Evolutionary conservation across 2,113 vertebrate species (phyloP).

Genomic region (Parus major): DNA sequence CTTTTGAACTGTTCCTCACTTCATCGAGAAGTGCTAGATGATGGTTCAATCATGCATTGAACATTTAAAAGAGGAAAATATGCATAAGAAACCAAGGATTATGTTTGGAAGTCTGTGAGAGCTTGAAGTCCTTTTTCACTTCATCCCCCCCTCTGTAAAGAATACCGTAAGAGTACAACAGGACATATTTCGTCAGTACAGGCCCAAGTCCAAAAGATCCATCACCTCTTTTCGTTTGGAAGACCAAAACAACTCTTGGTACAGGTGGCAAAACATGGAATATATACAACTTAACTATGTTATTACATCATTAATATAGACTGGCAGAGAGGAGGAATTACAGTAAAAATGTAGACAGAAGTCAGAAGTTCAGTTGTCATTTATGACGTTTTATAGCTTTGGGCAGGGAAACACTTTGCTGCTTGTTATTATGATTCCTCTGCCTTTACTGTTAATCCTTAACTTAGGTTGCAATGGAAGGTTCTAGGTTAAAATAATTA

Average conservation of each 20-base stretch:
- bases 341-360: neutral
- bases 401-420: neutral
- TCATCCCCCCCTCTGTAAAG: neutral
- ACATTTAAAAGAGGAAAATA: neutral
- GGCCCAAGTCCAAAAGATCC: neutral
- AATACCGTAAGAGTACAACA: neutral
- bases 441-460: neutral
- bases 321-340: neutral
- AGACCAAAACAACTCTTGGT: neutral
- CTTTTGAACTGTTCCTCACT: slow-evolving; percentile 4
- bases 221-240: neutral
- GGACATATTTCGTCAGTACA: neutral
- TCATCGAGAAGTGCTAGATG: neutral
- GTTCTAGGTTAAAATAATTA: neutral
- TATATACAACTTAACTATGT: neutral
- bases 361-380: neutral
- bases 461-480: neutral
- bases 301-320: neutral
- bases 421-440: neutral
- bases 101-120: neutral
- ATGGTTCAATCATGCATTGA: neutral
- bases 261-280: neutral
- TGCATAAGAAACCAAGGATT: neutral
- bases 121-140: neutral
- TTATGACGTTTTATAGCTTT: neutral